phyloP scores from a whole-genome alignment of 2,797 vertebrate genomes.

The Chelonia mydas region DNA sequence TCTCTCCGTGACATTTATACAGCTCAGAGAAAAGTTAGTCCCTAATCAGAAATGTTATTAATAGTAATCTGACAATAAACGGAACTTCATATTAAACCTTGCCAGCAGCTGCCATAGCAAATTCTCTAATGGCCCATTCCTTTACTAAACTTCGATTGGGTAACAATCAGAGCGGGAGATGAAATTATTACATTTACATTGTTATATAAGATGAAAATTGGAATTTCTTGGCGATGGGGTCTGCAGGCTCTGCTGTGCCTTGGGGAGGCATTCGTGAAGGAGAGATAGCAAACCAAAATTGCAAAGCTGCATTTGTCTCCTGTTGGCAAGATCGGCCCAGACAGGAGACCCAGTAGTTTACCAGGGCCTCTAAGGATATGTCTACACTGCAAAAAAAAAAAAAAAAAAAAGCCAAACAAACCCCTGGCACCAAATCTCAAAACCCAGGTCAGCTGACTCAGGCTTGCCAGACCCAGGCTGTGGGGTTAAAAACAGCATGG shows the following conservation, averaged over 20 bases:
- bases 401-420: too few species aligned
- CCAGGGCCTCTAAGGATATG: neutral
- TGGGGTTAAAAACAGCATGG: neutral
- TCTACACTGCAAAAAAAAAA: neutral
- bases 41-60: constrained; percentile 38
- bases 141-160: constrained; percentile 62
- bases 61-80: constrained; percentile 56
- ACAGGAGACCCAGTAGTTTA: neutral
- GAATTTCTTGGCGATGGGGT: constrained; percentile 6
- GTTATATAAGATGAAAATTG: constrained; percentile 29
- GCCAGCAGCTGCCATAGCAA: constrained; percentile 43
- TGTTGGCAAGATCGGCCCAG: neutral
- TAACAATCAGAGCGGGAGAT: constrained; percentile 61
- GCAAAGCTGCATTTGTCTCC: neutral
- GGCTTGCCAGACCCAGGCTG: neutral
- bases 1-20: constrained; percentile 39
- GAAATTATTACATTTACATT: constrained; percentile 59
- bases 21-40: constrained; percentile 48
- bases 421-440: neutral
- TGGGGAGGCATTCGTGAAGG: neutral
- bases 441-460: neutral
- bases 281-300: neutral
- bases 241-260: neutral
- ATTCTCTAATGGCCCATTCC: constrained; percentile 59
- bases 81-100: constrained; percentile 47